A percentile compares a stretch with the other conserved stretches of the same genome.
These are phyloP conservation scores for Protonemura montana DNA, from an alignment of 2,888 invertebrate species.

Conservation along the genomic window DNA sequence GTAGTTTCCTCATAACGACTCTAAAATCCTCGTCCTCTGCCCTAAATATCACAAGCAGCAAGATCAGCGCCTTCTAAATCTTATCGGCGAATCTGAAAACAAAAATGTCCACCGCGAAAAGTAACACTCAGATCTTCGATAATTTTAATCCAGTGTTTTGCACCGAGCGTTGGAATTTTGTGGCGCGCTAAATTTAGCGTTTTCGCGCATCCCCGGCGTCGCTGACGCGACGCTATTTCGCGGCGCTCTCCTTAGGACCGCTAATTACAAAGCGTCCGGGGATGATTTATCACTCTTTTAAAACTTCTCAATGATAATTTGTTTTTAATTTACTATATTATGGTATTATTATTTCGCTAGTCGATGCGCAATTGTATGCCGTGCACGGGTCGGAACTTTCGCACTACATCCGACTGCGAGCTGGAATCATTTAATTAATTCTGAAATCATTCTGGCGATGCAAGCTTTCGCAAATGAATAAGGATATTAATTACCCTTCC, in stretches of 20 bases:
- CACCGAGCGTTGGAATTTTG: neutral
- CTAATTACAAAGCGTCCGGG: constrained; percentile 27
- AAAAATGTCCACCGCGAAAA: neutral
- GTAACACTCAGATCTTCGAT: neutral
- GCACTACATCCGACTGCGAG: neutral
- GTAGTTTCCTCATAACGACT: too few relatives aligned
- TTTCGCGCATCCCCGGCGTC: too few relatives aligned
- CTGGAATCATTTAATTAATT: neutral
- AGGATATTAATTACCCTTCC: neutral
- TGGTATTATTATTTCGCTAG: neutral
- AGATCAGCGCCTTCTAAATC: neutral
- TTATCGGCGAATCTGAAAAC: neutral
- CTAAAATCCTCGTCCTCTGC: too few relatives aligned
- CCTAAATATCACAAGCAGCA: too few relatives aligned
- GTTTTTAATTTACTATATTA: constrained; percentile 35
- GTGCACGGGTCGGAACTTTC: neutral
- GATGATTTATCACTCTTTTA: constrained; percentile 34
- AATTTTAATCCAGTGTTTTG: neutral
- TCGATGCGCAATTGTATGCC: neutral
- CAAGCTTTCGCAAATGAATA: neutral
- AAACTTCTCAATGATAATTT: constrained; percentile 34
- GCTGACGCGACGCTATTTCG: neutral
- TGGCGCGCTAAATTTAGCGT: neutral
- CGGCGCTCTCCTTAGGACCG: neutral
- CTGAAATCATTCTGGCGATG: neutral